Evolutionary conservation across 2,888 invertebrate species (phyloP).

Genomic region (Gisinianus flammeolus): DNA sequence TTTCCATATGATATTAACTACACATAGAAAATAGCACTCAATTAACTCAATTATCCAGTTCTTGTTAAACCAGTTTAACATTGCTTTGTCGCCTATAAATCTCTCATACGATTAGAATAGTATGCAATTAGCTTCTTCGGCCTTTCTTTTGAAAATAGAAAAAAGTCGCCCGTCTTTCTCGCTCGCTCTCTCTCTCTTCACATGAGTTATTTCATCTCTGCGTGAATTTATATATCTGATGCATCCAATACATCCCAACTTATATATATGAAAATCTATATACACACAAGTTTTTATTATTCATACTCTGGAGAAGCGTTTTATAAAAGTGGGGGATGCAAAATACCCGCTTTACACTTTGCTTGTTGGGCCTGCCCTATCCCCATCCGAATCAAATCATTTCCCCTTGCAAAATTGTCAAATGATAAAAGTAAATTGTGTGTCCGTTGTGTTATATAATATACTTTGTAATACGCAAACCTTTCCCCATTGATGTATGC

Average conservation of each 20-base stretch:
- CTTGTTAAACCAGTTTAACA: constrained; percentile 50
- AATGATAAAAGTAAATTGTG: no score
- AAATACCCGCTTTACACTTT: constrained; percentile 21
- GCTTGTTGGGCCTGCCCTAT: neutral
- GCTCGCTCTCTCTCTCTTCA: neutral
- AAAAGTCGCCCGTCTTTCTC: constrained; percentile 26
- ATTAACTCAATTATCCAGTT: constrained; percentile 52
- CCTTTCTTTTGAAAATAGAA: constrained; percentile 38
- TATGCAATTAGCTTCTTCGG: constrained; percentile 47
- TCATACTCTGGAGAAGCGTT: neutral
- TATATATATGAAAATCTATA: neutral
- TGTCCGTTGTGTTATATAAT: no score
- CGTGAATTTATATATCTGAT: constrained; percentile 10
- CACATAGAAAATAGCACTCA: constrained; percentile 45
- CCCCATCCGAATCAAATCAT: no score
- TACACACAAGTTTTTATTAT: neutral
- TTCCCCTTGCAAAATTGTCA: no score
- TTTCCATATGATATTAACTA: constrained; percentile 27
- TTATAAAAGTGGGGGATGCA: constrained; percentile 6
- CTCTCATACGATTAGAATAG: constrained; percentile 47
- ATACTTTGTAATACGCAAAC: no score
- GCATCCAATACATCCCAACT: neutral
- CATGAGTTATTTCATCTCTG: constrained; percentile 24
- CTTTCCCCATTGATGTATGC: no score
- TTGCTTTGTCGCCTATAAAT: constrained; percentile 46